Base-by-base conservation (phyloP, 2,888 invertebrate species). In the Acanthoscelides obtectus region DNA sequence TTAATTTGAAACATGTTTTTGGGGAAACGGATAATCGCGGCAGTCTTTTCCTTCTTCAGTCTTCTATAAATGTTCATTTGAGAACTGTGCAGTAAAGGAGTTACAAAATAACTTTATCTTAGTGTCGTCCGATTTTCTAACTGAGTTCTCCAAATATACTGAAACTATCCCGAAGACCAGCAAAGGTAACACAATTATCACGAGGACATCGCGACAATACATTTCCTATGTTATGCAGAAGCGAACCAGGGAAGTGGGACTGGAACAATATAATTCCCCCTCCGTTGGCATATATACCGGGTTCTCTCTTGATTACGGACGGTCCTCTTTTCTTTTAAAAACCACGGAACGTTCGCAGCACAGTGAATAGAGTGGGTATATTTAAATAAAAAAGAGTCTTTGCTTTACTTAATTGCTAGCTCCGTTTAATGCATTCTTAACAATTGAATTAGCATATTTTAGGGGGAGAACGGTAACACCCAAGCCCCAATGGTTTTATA, bases 381-480 rank as follows among this genome's bases (percentile, higher is more conserved):
- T 45, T 45, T 45, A 45, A 25, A 69, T 45, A 45, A 70, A 20
- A 66, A 66, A 66, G 65, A 69, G 65, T 69, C 27, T 63, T 66
- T 66, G 65, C 70, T 27, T 64, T 22, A 67, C 66, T 70, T 71
- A 73, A 71, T 73, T 70, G 67, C 66, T 66, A 66, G 69, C 67
- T 20, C 20, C 22, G 27, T 66, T 69, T 70, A 72, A 73, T 73
- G 69, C 69, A 71, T 68, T 67, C 70, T 74, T 68, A 74, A 72
- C 74, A 74, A 72, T 71, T 66, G 72, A 72, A 74, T 74, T 74
- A 74, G 74, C 74, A 74, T 74, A 74, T 20, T 72, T 68, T n/a
- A 69, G 67, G 69, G 70, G 69, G 21, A 70, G 70, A 12, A 45
- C 25, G 45, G 12, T 45, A 12, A 45, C 45, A 45, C 45, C 45